Base-by-base conservation (phyloP, 1,140 invertebrate genomes). In the Paralvinella palmiformis region DNA sequence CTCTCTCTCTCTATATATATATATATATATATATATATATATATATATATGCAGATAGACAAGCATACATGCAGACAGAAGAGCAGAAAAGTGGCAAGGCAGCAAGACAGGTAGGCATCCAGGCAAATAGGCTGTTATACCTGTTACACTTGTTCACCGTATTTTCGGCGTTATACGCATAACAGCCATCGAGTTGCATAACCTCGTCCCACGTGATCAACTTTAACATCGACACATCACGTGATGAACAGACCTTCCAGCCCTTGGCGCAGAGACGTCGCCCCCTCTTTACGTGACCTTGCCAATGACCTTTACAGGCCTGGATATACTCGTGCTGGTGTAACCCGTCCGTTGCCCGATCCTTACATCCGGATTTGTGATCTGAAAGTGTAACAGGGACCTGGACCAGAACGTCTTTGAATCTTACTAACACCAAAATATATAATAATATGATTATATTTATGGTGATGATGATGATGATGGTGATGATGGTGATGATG, bases 101-200 rank as follows among this genome's bases (percentile, higher is more conserved):
- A n/a, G n/a, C 7, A 29, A 29, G 31, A 29, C 24, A 22, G 31
- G 31, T 27, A 22, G 31, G 48, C 24, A 52, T 7, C 13, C 31
- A 44, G 37, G 13, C 13, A 1, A 15, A n/a, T 44, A 44, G 13
- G 0, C n/a, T n/a, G 0, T 0, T 44, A 44, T 65, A 77, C 75
- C 70, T 75, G 56, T 63, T 68, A 65, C 75, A 77, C 22, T 63
- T 65, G 48, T 68, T 72, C n/a, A 58, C 64, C 15, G 62, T 63
- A 36, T 71, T 73, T n/a, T 75, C 77, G 2, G 77, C 77, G 64
- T 79, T 79, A 53, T 72, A 72, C 17, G 73, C 75, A 59, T 71
- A 76, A 64, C 77, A 79, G 35, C 77, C 77, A 6, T 36, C 59
- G 0, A 78, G 62, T 1, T 65, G 63, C 20, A 69, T 68, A 7